Evolutionary conservation across 2,113 vertebrate genomes (phyloP).

Genomic region (Pollachius pollachius): DNA sequence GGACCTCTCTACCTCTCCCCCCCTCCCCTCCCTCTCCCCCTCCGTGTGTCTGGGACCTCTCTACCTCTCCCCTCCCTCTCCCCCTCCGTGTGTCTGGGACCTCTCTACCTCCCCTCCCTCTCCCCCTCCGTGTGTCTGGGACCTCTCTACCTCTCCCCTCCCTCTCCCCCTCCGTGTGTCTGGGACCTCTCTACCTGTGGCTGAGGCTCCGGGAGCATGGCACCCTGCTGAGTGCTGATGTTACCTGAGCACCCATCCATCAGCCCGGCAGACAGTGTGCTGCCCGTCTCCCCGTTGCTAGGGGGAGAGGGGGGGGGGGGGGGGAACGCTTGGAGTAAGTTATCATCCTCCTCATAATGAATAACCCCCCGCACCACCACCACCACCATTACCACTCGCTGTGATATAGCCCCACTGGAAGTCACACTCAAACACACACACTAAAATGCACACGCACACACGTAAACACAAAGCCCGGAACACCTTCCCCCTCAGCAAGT

Average conservation of each 20-base stretch:
- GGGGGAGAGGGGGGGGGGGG: not conserved
- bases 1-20: no score
- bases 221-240: constrained; percentile 45
- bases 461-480: not conserved
- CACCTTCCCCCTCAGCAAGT: constrained; percentile 14
- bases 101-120: no score
- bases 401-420: constrained; percentile 24
- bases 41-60: no score
- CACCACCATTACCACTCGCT: constrained; percentile 49
- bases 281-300: not conserved
- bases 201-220: not conserved
- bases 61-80: no score
- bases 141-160: no score
- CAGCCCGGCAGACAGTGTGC: not conserved
- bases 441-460: constrained; percentile 10
- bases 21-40: no score
- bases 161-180: no score
- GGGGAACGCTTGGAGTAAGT: constrained; percentile 30
- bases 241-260: constrained; percentile 35
- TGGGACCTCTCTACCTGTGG: no score
- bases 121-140: no score
- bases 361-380: constrained; percentile 31
- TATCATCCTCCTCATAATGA: constrained; percentile 44
- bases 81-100: no score
- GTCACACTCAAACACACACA: constrained; percentile 8